Evolutionary conservation across 2,888 invertebrate genomes (phyloP).

Genomic region (Salpingus planirostris): DNA sequence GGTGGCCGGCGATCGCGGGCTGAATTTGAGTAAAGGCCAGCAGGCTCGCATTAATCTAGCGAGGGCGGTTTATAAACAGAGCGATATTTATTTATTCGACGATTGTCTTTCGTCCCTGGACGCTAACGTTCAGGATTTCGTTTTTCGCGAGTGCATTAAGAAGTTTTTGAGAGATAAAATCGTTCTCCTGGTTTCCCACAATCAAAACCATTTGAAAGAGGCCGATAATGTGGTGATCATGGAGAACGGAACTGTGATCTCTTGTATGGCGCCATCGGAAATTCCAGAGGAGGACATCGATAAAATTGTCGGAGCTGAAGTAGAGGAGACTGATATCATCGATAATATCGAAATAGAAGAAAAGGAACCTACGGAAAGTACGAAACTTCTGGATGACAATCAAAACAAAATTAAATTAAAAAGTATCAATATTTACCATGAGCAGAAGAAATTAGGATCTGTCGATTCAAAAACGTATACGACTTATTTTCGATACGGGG

Average conservation of each 20-base stretch:
- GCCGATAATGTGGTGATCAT: conserved; percentile 42
- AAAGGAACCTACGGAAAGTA: neutral
- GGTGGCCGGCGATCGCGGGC: conserved; percentile 68
- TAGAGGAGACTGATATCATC: conserved; percentile 1
- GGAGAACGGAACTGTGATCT: conserved; percentile 14
- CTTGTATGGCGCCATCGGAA: conserved; percentile 23
- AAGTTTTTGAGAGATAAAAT: conserved; percentile 25
- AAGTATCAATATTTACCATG: conserved; percentile 22
- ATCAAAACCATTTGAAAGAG: conserved; percentile 20
- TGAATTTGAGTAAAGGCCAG: conserved; percentile 72
- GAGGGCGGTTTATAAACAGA: conserved; percentile 61
- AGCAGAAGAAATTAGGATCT: conserved; percentile 23
- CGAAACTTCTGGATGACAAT: neutral
- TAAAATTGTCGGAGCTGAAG: conserved; percentile 2
- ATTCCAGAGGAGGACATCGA: conserved; percentile 5
- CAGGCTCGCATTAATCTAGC: conserved; percentile 70
- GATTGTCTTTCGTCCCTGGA: conserved; percentile 25
- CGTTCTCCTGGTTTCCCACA: conserved; percentile 24
- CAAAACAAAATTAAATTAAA: conserved; percentile 1
- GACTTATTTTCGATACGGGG: conserved; percentile 25
- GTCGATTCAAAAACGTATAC: conserved; percentile 25
- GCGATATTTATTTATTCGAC: conserved; percentile 67
- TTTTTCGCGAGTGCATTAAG: conserved; percentile 24
- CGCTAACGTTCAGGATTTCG: conserved; percentile 21
- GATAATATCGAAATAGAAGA: conserved; percentile 4